Base-by-base conservation (phyloP, 1,140 invertebrate species). In the Notospermus geniculatus region DNA sequence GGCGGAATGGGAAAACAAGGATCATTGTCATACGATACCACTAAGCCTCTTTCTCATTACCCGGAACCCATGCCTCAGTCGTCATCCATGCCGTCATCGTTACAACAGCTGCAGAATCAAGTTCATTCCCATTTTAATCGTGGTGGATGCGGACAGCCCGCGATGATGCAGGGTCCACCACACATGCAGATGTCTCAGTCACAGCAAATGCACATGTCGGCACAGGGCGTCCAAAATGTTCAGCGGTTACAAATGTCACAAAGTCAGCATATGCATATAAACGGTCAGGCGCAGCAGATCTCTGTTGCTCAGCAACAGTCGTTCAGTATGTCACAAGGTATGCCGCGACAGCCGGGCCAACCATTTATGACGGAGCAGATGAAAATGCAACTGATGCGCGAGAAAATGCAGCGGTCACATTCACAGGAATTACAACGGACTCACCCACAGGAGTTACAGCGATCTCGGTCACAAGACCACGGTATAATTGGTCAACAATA, bases 211-310 rank as follows among this genome's bases (percentile, higher is more conserved):
- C 75, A 80, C 52, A 65, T 80, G 19, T 72, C 71, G 19, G 19
- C 54, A n/a, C 19, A 29, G 9, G 23, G 17, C 9, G 54, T 7
- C 1, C 73, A 77, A 55, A 71, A 72, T 19, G 59, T 70, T 27
- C 74, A 77, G 39, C 68, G 74, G 36, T 65, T 92, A 66, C 90
- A 91, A 78, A 90, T 92, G 80, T 90, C 89, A 71, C 91, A 92
- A 78, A 89, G 90, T 17, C 91, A 92, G 75, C 90, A 92, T 74
- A 79, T 93, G 65, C 90, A 93, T 75, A 89, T 92, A 45, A 2
- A 43, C 72, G 83, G 80, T 59, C 89, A 91, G 80, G 88, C 88
- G 52, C 89, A 91, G 79, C 90, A 88, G 58, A 90, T 93, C 69
- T 91, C 91, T 74, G 90, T 92, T 72, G 88, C 88, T 5, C 90